Evolutionary conservation across 1,140 invertebrate genomes (phyloP), one percentile per base, ranked within the genome.

Genomic region (Aphaenogaster floridana): DNA sequence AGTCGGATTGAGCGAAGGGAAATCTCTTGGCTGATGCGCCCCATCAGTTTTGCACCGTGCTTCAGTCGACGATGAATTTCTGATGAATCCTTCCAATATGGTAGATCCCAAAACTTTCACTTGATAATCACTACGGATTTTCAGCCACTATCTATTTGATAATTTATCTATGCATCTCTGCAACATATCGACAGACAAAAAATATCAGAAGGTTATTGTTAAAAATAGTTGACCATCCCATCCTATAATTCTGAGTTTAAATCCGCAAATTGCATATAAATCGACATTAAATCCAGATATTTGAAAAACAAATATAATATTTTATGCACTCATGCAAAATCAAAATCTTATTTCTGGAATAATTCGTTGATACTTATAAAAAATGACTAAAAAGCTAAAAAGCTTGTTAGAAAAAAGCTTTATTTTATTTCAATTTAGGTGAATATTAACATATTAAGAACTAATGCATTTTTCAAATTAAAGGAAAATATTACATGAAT

Each of bases 31-130:
- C 66, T 28, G 34, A 57, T 50, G 21, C 13, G 39, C 1, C 2
- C 34, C 28, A 59, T 86, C 57, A 71, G 48, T 84, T 54, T 64
- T 48, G 8, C 48, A 36, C 17, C 1, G 42, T 57, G 28, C 17
- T 83, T 61, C 34, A 61, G 28, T n/a, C 34, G n/a, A 34, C 1
- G 45, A 61, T 28, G 39, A 87, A 74, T 81, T 81, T 81, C 64
- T 81, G n/a, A 84, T 61, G 54, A 45, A 83, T 74, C 2, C 17
- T 61, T 83, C 54, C 28, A 76, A 63, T 83, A 74, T 83, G 17
- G 13, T 13, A 80, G 6, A 45, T 34, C 4, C n/a, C 7, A 9
- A 72, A 17, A 17, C 0, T 74, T 61, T 83, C 17, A 36, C 11
- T 83, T 48, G 3, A 45, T 72, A 48, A 69, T 57, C 50, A n/a